These are phyloP conservation scores for Mesorhabditis spiculigera DNA, from an alignment of 2,888 invertebrate genomes.

Conservation along the genomic window DNA sequence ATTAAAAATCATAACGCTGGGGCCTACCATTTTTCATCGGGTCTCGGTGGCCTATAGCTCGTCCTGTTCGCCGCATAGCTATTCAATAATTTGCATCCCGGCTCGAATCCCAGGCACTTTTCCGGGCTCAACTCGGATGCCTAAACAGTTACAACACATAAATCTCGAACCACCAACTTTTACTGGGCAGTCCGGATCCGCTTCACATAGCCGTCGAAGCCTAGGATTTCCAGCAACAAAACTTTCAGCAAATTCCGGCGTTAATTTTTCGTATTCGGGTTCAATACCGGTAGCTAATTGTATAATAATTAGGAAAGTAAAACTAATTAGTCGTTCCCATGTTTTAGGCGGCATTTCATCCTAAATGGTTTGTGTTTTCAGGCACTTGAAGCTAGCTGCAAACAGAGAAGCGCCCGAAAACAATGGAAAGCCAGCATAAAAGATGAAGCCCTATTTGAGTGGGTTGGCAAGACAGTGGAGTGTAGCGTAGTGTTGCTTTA, in stretches of 20 bases:
- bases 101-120: slow-evolving; percentile 4
- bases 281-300: background rate
- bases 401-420: no score
- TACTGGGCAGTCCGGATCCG: background rate
- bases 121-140: background rate
- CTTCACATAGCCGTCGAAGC: background rate
- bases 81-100: background rate
- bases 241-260: background rate
- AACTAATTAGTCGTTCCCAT: background rate
- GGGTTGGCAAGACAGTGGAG: no score
- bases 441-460: no score
- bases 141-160: no score
- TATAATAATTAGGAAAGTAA: no score
- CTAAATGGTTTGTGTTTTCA: background rate
- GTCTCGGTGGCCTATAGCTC: background rate
- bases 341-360: background rate
- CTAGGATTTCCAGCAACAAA: background rate
- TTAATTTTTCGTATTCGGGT: background rate
- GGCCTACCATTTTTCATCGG: background rate
- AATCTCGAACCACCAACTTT: background rate
- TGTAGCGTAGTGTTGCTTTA: no score
- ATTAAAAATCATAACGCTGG: background rate
- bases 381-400: no score
- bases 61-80: background rate
- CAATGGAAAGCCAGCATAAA: no score